Percentiles rank a stretch among this genome's conserved stretches.
Evolutionary conservation across 64 coral and sea anemone species (phyloP).

Genomic region (Dendrophyllia cribrosa): DNA sequence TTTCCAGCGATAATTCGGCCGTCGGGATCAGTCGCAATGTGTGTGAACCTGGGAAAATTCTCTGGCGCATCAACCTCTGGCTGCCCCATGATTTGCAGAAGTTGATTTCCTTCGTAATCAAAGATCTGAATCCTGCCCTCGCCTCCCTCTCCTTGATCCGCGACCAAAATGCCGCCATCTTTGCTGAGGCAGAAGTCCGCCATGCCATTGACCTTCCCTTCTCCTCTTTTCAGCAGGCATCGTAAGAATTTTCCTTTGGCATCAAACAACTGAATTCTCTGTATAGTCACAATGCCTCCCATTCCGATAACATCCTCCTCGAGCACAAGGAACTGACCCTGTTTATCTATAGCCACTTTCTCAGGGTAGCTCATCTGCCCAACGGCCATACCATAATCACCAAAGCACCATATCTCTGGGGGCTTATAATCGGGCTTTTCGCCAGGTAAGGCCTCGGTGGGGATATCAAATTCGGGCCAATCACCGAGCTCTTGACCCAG

Average conservation of each 20-base stretch:
- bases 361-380: constrained; percentile 75
- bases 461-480: constrained; percentile 56
- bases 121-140: constrained; percentile 73
- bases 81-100: constrained; percentile 37
- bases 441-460: constrained; percentile 51
- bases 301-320: constrained; percentile 73
- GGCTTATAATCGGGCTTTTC: constrained; percentile 54
- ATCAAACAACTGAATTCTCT: constrained; percentile 81
- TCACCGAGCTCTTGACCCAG: constrained; percentile 45
- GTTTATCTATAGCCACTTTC: constrained; percentile 74
- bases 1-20: constrained; percentile 71
- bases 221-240: constrained; percentile 68
- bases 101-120: constrained; percentile 69
- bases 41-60: constrained; percentile 20
- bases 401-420: constrained; percentile 89
- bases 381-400: constrained; percentile 74
- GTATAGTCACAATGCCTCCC: constrained; percentile 62
- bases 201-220: constrained; percentile 81
- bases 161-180: constrained; percentile 70
- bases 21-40: constrained; percentile 51
- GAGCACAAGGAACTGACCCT: constrained; percentile 78
- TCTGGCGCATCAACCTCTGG: constrained; percentile 55
- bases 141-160: constrained; percentile 49
- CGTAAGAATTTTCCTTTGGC: constrained; percentile 78
- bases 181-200: constrained; percentile 79